Evolutionary conservation across 2,797 vertebrate species (phyloP), one percentile per base, ranked within the genome.

Genomic region (Tarsius wallacei): DNA sequence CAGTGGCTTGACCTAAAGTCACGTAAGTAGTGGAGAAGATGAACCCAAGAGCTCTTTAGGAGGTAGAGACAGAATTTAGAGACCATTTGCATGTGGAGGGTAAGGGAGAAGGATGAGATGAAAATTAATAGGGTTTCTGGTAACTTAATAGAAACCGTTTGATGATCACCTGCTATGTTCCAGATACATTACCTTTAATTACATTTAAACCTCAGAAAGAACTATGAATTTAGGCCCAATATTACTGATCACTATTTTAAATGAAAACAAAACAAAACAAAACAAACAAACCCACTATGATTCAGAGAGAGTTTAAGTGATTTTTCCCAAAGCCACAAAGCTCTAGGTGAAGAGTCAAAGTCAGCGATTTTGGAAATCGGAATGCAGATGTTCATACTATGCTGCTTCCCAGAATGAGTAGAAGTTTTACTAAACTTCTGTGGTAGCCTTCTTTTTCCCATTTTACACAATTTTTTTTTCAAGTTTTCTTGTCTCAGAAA

Each of bases 301-400:
- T n/a, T 80, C 17, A 81, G 51, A 89, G 33, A 93, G 57, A 33
- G 14, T 87, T 84, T 84, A 80, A 84, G 31, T 83, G 96, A 87
- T 36, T 51, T 51, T 93, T 13, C 7, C 31, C 55, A 94, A 94
- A 89, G 88, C 33, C 55, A 77, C 47, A 86, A 71, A 96, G 16
- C 12, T 71, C 47, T 85, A 55, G 53, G 53, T 89, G 26, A 59
- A 85, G 71, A 70, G 14, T 86, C 55, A 92, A 93, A 89, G 51
- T 15, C 49, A 90, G 55, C 33, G 47, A 81, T 85, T 90, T 95
- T 55, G 26, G 70, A 83, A 71, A 63, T 77, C 14, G 83, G 63
- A 90, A 87, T 49, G 86, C 7, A 86, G 31, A 4, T 91, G 74
- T 22, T 94, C 55, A 78, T 84, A 61, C 11, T 13, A 28, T 53